Conservation (phyloP, 1,140 invertebrate species). For the Diabrotica undecimpunctata region DNA sequence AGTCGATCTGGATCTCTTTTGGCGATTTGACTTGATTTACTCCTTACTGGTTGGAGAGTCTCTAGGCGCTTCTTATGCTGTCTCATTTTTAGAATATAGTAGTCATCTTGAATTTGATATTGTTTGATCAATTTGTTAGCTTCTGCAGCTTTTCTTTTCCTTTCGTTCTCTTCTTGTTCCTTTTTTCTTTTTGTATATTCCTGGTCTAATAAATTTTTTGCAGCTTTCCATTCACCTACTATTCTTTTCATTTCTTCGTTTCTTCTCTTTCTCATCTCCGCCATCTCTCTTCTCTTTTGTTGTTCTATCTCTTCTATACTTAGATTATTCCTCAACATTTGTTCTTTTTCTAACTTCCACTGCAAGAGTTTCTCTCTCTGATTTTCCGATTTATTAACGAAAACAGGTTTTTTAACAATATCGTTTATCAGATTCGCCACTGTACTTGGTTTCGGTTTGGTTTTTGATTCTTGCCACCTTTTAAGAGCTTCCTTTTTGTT, state of each 20-base stretch:
- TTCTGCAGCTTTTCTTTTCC: constrained; percentile 24
- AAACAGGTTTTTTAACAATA: background rate
- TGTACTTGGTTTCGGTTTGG: constrained; percentile 11
- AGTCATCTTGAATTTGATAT: constrained; percentile 39
- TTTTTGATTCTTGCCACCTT: constrained; percentile 49
- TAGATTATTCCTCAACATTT: background rate
- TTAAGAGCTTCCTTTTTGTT: constrained; percentile 49
- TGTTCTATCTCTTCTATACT: background rate
- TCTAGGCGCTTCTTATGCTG: constrained; percentile 24
- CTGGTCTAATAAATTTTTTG: constrained; percentile 25
- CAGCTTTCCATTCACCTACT: constrained; percentile 32
- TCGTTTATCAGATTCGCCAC: background rate
- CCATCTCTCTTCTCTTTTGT: constrained; percentile 23
- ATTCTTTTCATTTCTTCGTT: constrained; percentile 14
- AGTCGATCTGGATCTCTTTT: constrained; percentile 38
- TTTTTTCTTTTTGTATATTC: constrained; percentile 19
- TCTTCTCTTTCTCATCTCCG: constrained; percentile 14
- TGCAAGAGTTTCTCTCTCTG: constrained; percentile 19
- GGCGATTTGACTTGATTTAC: constrained; percentile 26
- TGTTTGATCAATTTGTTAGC: constrained; percentile 42
- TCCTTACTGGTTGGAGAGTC: constrained; percentile 14
- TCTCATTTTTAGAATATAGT: constrained; percentile 34
- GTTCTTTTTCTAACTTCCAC: constrained; percentile 26
- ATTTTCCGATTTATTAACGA: constrained; percentile 5
- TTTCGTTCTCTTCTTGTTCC: constrained; percentile 15